Conservation (phyloP, 2,113 vertebrate species). For the Australoheros scitulus region DNA sequence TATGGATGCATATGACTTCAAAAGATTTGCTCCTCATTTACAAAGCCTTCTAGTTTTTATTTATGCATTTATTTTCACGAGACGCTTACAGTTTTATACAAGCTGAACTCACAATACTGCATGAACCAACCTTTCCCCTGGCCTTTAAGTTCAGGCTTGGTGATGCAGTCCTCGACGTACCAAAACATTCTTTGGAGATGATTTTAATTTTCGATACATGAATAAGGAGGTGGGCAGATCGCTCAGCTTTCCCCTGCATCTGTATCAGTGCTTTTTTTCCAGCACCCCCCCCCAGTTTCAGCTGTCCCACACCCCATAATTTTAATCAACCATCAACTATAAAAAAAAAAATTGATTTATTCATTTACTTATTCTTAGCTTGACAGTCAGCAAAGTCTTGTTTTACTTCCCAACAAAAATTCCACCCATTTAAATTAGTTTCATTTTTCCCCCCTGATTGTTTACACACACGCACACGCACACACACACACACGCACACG, state of each 20-base stretch:
- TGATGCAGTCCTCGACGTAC: not conserved
- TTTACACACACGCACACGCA: too few relatives aligned
- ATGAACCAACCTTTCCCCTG: not conserved
- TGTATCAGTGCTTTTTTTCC: not conserved
- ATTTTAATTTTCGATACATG: not conserved
- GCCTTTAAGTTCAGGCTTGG: not conserved
- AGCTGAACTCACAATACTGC: not conserved
- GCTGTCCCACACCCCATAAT: not conserved
- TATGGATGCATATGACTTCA: slow-evolving; percentile 21
- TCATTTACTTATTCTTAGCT: rapidly evolving
- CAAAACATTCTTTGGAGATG: slow-evolving; percentile 21
- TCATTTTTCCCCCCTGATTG: too few relatives aligned
- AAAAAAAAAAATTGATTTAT: too few relatives aligned
- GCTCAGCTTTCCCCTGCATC: not conserved
- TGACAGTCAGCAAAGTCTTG: not conserved
- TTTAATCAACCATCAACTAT: not conserved
- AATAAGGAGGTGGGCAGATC: not conserved
- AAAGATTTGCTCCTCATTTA: slow-evolving; percentile 13
- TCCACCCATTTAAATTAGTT: not conserved
- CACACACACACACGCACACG: too few relatives aligned
- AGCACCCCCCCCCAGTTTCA: too few relatives aligned
- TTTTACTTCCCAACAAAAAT: rapidly evolving
- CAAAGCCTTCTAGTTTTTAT: not conserved
- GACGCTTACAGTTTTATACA: not conserved
- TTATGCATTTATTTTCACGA: not conserved